Conservation (phyloP, 2,797 vertebrate genomes). For the Benthosema pterotum region DNA sequence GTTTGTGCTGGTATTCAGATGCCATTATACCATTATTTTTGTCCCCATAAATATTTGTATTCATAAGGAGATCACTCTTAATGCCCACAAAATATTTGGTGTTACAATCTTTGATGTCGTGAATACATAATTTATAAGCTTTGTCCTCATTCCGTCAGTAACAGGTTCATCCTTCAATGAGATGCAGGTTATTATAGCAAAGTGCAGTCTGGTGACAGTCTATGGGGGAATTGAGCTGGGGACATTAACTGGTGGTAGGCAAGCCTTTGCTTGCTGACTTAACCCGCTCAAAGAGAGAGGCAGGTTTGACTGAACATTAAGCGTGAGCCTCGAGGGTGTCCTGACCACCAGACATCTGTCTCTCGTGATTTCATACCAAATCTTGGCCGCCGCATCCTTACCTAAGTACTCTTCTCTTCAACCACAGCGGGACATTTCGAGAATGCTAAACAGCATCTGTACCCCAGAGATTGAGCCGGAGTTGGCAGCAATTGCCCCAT, state of each 20-base stretch:
- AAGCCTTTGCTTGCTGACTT: background rate
- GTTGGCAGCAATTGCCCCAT: slow-evolving; percentile 58
- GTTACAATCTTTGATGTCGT: slow-evolving; percentile 46
- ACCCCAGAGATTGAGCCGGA: slow-evolving; percentile 46
- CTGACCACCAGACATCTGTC: background rate
- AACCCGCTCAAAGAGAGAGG: background rate
- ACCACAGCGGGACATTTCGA: slow-evolving; percentile 45
- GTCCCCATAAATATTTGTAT: too few relatives aligned
- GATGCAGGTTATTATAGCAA: slow-evolving; percentile 47
- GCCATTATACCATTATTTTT: too few relatives aligned
- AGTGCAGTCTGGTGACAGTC: slow-evolving; percentile 18
- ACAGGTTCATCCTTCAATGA: slow-evolving; percentile 37
- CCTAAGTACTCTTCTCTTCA: slow-evolving; percentile 20
- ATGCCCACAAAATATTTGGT: slow-evolving; percentile 33
- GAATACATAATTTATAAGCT: slow-evolving; percentile 57
- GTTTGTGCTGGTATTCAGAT: too few relatives aligned
- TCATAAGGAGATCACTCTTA: slow-evolving; percentile 11
- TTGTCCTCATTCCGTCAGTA: slow-evolving; percentile 73
- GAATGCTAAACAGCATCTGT: slow-evolving; percentile 64
- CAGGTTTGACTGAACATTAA: slow-evolving; percentile 7
- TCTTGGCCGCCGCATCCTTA: slow-evolving; percentile 9
- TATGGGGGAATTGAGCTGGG: slow-evolving; percentile 5
- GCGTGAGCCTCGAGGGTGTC: too few relatives aligned
- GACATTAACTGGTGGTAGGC: slow-evolving; percentile 3
- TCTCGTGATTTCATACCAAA: background rate